Evolutionary conservation across 1,140 invertebrate species (phyloP).

Genomic region (Oedothorax gibbosus): DNA sequence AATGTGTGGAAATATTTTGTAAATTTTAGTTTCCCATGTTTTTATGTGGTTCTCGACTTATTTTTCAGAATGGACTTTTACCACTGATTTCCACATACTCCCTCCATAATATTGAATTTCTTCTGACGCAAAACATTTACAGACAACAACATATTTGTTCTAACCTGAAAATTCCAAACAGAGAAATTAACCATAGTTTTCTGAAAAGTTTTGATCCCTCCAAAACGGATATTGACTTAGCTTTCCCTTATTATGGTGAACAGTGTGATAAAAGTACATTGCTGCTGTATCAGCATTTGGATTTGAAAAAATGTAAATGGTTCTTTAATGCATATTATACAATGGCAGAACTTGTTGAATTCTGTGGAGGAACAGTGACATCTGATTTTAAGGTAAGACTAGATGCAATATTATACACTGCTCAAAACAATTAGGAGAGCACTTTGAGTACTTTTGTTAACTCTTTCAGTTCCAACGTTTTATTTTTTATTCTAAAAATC

Average conservation of each 20-base stretch:
- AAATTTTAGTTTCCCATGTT: not conserved
- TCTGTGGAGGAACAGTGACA: slow-evolving; percentile 70
- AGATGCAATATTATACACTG: no score
- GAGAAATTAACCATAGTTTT: slow-evolving; percentile 19
- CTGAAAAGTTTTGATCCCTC: slow-evolving; percentile 4
- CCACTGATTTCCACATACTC: slow-evolving; percentile 71
- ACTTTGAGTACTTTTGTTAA: no score
- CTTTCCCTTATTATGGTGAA: slow-evolving; percentile 62
- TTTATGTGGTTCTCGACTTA: not conserved
- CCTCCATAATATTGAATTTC: slow-evolving; percentile 69
- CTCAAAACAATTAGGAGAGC: no score
- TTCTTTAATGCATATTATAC: slow-evolving; percentile 71
- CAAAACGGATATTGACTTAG: not conserved
- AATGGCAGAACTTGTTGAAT: slow-evolving; percentile 70
- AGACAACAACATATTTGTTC: slow-evolving; percentile 71
- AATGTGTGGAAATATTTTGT: no score
- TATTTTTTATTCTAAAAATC: no score
- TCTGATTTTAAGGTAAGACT: slow-evolving; percentile 68
- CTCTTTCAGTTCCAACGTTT: no score
- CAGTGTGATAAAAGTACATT: slow-evolving; percentile 66
- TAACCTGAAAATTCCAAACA: slow-evolving; percentile 65
- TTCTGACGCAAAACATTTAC: slow-evolving; percentile 70
- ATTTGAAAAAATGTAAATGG: slow-evolving; percentile 71
- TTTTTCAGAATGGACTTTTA: slow-evolving; percentile 69
- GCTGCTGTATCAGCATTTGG: slow-evolving; percentile 70